Percentiles rank a stretch among this genome's conserved stretches.
Evolutionary conservation across 1,140 invertebrate genomes (phyloP).

Genomic region (Aculops lycopersici): DNA sequence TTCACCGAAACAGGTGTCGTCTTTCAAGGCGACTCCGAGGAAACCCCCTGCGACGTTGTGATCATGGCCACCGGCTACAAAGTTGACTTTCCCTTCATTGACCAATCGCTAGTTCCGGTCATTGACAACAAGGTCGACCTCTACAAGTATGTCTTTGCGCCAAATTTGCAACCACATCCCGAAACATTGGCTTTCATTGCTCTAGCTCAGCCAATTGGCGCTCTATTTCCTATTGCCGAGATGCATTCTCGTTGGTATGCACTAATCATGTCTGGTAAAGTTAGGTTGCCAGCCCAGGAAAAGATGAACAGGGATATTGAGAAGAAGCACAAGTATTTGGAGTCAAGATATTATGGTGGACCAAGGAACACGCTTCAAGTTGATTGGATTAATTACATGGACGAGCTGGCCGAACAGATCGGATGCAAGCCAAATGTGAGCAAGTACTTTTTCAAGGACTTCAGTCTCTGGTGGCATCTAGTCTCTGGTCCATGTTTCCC

Average conservation of each 20-base stretch:
- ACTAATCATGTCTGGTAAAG: slow-evolving; percentile 8
- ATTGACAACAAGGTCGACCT: slow-evolving; percentile 9
- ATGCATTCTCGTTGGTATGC: slow-evolving; percentile 14
- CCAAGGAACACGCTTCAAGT: slow-evolving; percentile 18
- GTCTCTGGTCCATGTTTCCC: slow-evolving; percentile 16
- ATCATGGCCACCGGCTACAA: slow-evolving; percentile 17
- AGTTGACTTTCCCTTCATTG: slow-evolving; percentile 16
- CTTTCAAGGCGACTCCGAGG: slow-evolving; percentile 14
- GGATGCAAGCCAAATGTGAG: slow-evolving; percentile 15
- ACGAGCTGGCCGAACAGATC: slow-evolving; percentile 11
- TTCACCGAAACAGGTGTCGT: slow-evolving; percentile 15
- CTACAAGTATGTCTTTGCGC: slow-evolving; percentile 8
- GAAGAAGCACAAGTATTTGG: slow-evolving; percentile 9
- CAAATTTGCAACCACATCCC: slow-evolving; percentile 10
- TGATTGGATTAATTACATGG: slow-evolving; percentile 15
- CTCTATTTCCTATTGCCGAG: slow-evolving; percentile 21
- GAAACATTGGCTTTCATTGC: slow-evolving; percentile 19
- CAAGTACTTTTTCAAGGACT: slow-evolving; percentile 14
- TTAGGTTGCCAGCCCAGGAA: slow-evolving; percentile 7
- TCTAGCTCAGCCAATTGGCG: slow-evolving; percentile 20
- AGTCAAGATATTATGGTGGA: slow-evolving; percentile 11
- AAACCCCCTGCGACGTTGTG: slow-evolving; percentile 13
- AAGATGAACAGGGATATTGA: slow-evolving; percentile 7
- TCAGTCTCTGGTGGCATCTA: slow-evolving; percentile 13
- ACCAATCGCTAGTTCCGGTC: slow-evolving; percentile 8